These are phyloP conservation scores for Falco columbarius DNA, from an alignment of 2,797 vertebrate species.

Conservation along the genomic window DNA sequence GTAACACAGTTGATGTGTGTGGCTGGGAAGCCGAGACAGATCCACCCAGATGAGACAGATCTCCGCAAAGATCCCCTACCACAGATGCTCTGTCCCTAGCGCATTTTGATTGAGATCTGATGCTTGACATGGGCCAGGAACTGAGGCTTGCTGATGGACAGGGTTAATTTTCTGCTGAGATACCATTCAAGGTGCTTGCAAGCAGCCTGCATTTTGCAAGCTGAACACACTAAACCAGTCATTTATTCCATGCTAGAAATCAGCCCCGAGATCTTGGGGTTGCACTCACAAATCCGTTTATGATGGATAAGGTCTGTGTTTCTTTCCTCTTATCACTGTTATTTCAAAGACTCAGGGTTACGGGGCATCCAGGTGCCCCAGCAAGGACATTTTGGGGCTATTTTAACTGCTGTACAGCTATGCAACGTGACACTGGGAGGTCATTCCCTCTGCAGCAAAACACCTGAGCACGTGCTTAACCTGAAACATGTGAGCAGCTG, in stretches of 20 bases:
- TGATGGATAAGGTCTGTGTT: neutral
- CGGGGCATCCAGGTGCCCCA: neutral
- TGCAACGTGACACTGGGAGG: neutral
- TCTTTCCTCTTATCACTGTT: neutral
- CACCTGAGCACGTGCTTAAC: neutral
- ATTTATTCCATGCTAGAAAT: neutral
- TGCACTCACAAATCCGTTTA: conserved; percentile 28
- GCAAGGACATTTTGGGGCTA: neutral
- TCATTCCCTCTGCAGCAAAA: neutral
- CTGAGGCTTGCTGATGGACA: neutral
- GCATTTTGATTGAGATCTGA: neutral
- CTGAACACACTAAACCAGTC: neutral
- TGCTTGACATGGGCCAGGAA: neutral
- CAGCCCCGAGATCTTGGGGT: neutral
- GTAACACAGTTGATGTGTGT: rapidly evolving
- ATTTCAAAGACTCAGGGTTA: neutral
- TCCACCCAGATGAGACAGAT: neutral
- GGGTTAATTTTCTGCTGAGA: conserved; percentile 3
- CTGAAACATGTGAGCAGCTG: neutral
- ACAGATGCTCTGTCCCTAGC: rapidly evolving
- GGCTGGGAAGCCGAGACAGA: neutral
- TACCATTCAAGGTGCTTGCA: neutral
- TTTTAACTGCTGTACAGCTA: neutral
- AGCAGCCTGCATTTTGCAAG: neutral
- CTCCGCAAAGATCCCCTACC: neutral